Conservation (phyloP, 2,797 vertebrate species). For the Loriculus beryllinus region DNA sequence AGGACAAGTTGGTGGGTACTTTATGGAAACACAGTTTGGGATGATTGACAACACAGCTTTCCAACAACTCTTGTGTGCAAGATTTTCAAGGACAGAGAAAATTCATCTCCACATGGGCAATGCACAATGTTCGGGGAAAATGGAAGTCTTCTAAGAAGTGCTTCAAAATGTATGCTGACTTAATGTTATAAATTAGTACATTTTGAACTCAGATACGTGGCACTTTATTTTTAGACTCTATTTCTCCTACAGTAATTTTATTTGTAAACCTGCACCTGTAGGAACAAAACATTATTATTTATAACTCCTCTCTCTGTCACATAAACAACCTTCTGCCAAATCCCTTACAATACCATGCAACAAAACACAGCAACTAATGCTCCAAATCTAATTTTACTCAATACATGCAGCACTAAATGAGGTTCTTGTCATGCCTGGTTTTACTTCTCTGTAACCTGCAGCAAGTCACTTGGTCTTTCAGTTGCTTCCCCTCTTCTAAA, state of each 20-base stretch:
- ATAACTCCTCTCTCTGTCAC: not conserved
- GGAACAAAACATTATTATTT: slow-evolving; percentile 30
- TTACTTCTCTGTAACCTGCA: not conserved
- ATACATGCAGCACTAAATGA: not conserved
- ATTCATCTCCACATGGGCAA: not conserved
- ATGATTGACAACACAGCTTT: accelerated
- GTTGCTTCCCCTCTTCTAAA: not conserved
- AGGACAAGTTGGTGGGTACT: not conserved
- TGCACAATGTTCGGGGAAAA: not conserved
- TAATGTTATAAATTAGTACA: not conserved
- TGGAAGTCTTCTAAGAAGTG: not conserved
- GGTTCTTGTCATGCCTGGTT: not conserved
- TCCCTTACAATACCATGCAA: not conserved
- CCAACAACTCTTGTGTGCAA: not conserved
- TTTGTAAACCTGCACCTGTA: slow-evolving; percentile 9
- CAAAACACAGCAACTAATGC: not conserved
- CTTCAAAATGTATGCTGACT: not conserved
- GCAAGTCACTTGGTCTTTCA: not conserved
- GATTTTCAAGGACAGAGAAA: not conserved
- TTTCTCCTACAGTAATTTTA: slow-evolving; percentile 11
- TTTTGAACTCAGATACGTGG: not conserved
- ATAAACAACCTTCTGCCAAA: slow-evolving; percentile 8
- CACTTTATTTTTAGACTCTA: not conserved
- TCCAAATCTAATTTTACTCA: not conserved
- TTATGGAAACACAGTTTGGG: accelerated